Percentiles rank a stretch among this genome's conserved stretches.
These are phyloP conservation scores for Oryzias javanicus DNA, from an alignment of 2,113 vertebrate species.

Conservation along the genomic window DNA sequence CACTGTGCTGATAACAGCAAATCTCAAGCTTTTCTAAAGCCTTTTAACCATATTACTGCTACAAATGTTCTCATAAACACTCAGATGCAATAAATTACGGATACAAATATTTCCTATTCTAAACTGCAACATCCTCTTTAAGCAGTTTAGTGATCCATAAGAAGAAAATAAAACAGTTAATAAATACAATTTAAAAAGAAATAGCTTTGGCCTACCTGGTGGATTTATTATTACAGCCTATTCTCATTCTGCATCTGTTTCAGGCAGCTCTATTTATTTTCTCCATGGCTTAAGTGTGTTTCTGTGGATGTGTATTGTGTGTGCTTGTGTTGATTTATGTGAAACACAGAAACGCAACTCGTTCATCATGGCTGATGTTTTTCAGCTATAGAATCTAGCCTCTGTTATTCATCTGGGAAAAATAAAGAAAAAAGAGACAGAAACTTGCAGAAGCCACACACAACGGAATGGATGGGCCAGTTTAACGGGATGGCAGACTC, in stretches of 20 bases:
- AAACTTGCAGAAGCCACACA: neutral
- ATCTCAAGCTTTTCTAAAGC: no score
- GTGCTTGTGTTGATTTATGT: neutral
- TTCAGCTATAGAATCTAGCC: neutral
- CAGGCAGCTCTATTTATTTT: neutral
- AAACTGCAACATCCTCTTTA: no score
- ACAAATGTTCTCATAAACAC: no score
- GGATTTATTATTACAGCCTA: neutral
- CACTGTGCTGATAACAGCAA: no score
- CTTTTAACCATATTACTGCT: no score
- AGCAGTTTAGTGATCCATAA: neutral
- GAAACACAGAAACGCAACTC: neutral
- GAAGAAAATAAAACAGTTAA: neutral
- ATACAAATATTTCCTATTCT: no score
- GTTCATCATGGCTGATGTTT: neutral
- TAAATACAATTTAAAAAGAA: neutral
- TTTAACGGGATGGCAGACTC: no score
- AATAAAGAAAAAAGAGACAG: neutral
- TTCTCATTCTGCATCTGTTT: neutral
- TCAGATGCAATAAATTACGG: no score
- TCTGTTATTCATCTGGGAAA: neutral
- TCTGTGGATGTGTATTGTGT: neutral
- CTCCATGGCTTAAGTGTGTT: neutral
- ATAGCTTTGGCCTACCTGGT: neutral
- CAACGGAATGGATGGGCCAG: no score